Conservation (phyloP, 2,888 invertebrate species). For the Trachelus iudaicus region DNA sequence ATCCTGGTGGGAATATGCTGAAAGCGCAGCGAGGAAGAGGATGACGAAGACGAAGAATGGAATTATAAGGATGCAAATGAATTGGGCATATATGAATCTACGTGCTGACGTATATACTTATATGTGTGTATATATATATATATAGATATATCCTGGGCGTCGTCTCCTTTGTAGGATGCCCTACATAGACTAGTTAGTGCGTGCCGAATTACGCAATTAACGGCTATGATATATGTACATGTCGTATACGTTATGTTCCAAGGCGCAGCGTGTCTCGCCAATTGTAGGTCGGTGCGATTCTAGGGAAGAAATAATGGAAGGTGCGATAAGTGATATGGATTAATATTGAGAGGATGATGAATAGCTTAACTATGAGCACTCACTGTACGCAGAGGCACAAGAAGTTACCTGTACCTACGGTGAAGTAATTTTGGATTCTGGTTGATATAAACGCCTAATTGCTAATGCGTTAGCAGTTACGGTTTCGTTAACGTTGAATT, state of each 20-base stretch:
- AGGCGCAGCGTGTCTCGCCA: neutral
- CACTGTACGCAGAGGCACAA: neutral
- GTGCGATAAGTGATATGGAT: neutral
- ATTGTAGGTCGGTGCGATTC: neutral
- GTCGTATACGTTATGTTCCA: neutral
- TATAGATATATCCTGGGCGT: constrained; percentile 1
- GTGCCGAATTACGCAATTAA: constrained; percentile 3
- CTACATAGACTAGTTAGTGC: constrained; percentile 2
- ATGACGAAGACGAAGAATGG: neutral
- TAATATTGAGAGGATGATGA: neutral
- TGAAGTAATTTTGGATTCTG: neutral
- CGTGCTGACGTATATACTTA: neutral
- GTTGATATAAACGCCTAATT: neutral
- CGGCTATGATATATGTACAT: neutral
- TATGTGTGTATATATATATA: neutral
- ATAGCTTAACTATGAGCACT: neutral
- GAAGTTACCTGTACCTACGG: neutral
- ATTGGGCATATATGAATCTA: neutral
- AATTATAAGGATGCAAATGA: neutral
- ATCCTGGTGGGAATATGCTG: neutral
- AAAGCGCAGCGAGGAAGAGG: neutral
- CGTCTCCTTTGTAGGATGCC: neutral
- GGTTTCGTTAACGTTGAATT: neutral
- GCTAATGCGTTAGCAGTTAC: neutral
- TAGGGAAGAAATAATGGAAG: neutral